phyloP scores from a whole-genome alignment of 2,113 vertebrate genomes.

The Neotragus pygmaeus region DNA sequence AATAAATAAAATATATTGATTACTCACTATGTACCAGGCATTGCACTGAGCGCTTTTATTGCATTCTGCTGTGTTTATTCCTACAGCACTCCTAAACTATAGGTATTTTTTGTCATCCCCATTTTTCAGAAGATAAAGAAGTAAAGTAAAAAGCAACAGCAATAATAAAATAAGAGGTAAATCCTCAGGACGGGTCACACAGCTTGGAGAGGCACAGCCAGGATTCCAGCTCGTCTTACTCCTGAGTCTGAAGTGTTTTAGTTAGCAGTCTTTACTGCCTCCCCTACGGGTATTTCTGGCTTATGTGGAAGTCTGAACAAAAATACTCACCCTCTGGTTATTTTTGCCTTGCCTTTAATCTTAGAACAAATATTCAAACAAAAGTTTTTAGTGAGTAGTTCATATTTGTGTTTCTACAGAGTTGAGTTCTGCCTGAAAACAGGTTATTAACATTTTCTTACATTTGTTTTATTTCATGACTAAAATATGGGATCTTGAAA shows the following conservation, averaged over 20 bases:
- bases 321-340: slow-evolving; percentile 13
- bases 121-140: neutral
- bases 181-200: neutral
- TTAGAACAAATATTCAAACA: neutral
- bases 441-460: slow-evolving; percentile 12
- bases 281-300: neutral
- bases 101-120: neutral
- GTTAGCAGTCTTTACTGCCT: neutral
- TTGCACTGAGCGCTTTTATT: neutral
- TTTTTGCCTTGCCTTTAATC: slow-evolving; percentile 7
- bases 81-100: neutral
- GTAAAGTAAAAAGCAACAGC: neutral
- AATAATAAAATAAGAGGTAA: neutral
- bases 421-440: slow-evolving; percentile 20
- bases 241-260: neutral
- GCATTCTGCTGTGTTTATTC: neutral
- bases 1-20: neutral
- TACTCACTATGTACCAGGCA: neutral
- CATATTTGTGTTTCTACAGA: neutral
- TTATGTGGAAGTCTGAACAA: neutral
- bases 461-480: neutral
- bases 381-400: neutral
- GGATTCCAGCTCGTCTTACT: neutral
- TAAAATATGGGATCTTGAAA: neutral
- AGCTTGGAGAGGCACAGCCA: neutral